Percentiles rank a stretch among this genome's conserved stretches.
These are phyloP conservation scores for Pseudeuparius sepicola DNA, from an alignment of 2,888 invertebrate genomes.

Conservation along the genomic window DNA sequence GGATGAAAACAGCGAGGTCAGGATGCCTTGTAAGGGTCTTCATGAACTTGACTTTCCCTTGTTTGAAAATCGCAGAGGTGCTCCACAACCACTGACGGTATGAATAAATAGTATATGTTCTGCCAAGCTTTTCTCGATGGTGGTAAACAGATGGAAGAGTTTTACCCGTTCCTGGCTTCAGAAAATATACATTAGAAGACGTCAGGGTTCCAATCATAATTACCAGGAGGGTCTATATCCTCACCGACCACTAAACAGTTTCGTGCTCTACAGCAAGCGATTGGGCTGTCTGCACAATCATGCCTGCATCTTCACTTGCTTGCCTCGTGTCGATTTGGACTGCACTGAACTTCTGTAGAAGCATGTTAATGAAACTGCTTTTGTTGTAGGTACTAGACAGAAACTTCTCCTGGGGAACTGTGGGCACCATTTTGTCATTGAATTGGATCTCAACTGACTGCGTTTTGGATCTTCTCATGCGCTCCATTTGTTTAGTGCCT, in stretches of 20 bases:
- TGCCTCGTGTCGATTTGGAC: too few relatives aligned
- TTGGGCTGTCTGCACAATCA: too few relatives aligned
- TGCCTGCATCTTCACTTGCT: too few relatives aligned
- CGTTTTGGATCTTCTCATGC: constrained; percentile 10
- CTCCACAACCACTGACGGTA: too few relatives aligned
- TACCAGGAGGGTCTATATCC: constrained; percentile 24
- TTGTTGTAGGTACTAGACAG: too few relatives aligned
- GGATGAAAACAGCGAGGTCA: too few relatives aligned
- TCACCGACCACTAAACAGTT: constrained; percentile 20
- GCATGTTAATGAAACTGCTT: too few relatives aligned
- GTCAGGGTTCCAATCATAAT: constrained; percentile 18
- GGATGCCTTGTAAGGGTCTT: too few relatives aligned
- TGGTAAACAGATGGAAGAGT: constrained; percentile 13
- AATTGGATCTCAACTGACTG: constrained; percentile 11
- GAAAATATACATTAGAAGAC: constrained; percentile 14
- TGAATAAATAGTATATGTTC: constrained; percentile 12
- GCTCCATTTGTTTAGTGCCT: constrained; percentile 10
- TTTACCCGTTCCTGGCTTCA: constrained; percentile 18
- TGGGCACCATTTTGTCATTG: constrained; percentile 11
- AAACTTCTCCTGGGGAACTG: too few relatives aligned
- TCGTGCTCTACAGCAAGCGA: neutral
- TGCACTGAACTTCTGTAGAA: too few relatives aligned
- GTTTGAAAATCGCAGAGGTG: too few relatives aligned
- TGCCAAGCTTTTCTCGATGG: constrained; percentile 11
- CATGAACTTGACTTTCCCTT: too few relatives aligned